Conservation (phyloP, 2,113 vertebrate genomes). For the Orcinus orca region DNA sequence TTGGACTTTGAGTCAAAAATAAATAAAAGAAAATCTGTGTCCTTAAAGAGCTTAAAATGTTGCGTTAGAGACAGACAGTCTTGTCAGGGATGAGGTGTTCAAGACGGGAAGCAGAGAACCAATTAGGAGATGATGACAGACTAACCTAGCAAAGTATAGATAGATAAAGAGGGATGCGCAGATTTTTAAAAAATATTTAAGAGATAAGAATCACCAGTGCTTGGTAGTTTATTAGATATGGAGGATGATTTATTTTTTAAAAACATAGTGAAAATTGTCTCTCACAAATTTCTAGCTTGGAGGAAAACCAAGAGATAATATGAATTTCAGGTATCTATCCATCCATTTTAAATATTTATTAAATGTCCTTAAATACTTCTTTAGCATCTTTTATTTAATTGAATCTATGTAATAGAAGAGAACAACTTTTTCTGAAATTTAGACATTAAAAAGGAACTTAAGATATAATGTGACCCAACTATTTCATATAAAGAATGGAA, state of each 20-base stretch:
- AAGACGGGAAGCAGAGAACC: background rate
- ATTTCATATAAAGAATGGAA: conserved; percentile 28
- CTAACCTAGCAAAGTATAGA: background rate
- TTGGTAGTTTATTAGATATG: background rate
- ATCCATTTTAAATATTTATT: background rate
- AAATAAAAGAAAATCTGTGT: conserved; percentile 17
- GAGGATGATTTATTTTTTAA: background rate
- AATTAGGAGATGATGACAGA: background rate
- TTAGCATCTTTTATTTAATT: background rate
- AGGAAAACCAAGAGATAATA: background rate
- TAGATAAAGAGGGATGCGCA: background rate
- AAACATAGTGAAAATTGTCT: background rate
- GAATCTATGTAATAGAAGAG: background rate
- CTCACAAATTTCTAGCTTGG: background rate
- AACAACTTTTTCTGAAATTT: background rate
- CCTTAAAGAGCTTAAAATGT: conserved; percentile 6
- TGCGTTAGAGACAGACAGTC: background rate
- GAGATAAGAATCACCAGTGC: background rate
- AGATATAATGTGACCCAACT: background rate
- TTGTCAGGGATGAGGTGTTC: background rate
- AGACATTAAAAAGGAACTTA: background rate
- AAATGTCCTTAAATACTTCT: background rate
- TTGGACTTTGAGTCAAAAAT: conserved; percentile 16
- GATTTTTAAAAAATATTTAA: background rate
- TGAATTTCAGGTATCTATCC: background rate